A percentile compares a stretch with the other conserved stretches of the same genome.
phyloP scores from a whole-genome alignment of 2,113 vertebrate species.

The Morone chrysops region DNA sequence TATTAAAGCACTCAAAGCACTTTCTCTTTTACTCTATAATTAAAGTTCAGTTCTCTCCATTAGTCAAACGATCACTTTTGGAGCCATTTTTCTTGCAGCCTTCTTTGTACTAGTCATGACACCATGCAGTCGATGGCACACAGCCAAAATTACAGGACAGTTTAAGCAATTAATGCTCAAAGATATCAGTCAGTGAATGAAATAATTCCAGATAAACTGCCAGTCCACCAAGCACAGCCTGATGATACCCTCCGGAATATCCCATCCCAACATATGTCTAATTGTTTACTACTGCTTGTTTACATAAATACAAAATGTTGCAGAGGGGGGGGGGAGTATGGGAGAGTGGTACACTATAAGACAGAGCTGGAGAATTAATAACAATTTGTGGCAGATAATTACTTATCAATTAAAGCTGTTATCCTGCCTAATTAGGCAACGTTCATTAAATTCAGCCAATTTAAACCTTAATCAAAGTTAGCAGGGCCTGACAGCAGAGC shows the following conservation, averaged over 20 bases:
- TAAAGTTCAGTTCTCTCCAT: neutral
- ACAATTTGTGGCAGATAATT: slow-evolving; percentile 84
- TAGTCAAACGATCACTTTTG: neutral
- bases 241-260: slow-evolving; percentile 68
- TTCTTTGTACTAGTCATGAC: neutral
- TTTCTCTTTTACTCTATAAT: neutral
- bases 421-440: slow-evolving; percentile 95
- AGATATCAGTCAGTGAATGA: slow-evolving; percentile 56
- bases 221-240: slow-evolving; percentile 61
- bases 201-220: slow-evolving; percentile 67
- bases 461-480: slow-evolving; percentile 96
- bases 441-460: slow-evolving; percentile 97
- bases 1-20: neutral
- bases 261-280: slow-evolving; percentile 76
- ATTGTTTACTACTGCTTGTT: slow-evolving; percentile 82
- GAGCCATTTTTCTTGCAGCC: neutral
- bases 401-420: slow-evolving; percentile 91
- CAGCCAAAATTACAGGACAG: slow-evolving; percentile 48
- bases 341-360: slow-evolving; percentile 61
- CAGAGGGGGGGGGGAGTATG: slow-evolving; percentile 21
- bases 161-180: slow-evolving; percentile 63
- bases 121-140: slow-evolving; percentile 32
- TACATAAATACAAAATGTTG: slow-evolving; percentile 80
- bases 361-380: slow-evolving; percentile 78
- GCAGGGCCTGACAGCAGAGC: slow-evolving; percentile 77